Conservation (phyloP, 1,140 invertebrate species). For the Apolygus lucorum region DNA sequence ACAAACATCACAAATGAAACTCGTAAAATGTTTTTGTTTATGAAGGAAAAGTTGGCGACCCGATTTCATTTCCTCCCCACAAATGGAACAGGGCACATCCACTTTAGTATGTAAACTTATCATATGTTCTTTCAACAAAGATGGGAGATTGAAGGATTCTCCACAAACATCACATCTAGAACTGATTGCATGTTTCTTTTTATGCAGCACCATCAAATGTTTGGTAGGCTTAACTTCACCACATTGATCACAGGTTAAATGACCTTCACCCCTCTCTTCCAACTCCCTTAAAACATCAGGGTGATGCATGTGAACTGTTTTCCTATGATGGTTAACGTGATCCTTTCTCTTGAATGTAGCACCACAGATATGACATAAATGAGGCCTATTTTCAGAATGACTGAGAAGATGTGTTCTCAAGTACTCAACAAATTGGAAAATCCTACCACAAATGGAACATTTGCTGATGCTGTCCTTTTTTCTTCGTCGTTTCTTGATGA, state of each 20-base stretch:
- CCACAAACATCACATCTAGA: conserved; percentile 3
- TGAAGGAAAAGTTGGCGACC: conserved; percentile 33
- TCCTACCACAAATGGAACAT: conserved; percentile 38
- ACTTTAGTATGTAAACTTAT: neutral
- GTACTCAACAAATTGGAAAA: conserved; percentile 35
- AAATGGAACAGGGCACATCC: conserved; percentile 32
- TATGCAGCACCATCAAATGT: conserved; percentile 36
- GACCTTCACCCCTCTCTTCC: conserved; percentile 34
- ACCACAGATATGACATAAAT: conserved; percentile 46
- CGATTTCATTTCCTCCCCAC: conserved; percentile 41
- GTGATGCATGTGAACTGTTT: conserved; percentile 25
- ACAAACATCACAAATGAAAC: conserved; percentile 33
- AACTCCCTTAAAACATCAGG: conserved; percentile 10
- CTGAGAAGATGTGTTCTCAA: conserved; percentile 36
- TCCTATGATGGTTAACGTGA: conserved; percentile 28
- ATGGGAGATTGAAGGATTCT: conserved; percentile 3
- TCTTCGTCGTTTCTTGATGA: conserved; percentile 28
- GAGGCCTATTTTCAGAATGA: conserved; percentile 47
- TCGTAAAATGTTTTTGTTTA: conserved; percentile 28
- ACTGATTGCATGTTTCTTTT: conserved; percentile 42
- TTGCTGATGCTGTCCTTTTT: conserved; percentile 34
- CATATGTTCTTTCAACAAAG: conserved; percentile 18
- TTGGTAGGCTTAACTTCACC: conserved; percentile 34
- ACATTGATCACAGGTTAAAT: conserved; percentile 38
- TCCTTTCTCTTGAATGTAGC: conserved; percentile 33